Conservation (phyloP, 2,113 vertebrate species). For the Dermatemys mawii region DNA sequence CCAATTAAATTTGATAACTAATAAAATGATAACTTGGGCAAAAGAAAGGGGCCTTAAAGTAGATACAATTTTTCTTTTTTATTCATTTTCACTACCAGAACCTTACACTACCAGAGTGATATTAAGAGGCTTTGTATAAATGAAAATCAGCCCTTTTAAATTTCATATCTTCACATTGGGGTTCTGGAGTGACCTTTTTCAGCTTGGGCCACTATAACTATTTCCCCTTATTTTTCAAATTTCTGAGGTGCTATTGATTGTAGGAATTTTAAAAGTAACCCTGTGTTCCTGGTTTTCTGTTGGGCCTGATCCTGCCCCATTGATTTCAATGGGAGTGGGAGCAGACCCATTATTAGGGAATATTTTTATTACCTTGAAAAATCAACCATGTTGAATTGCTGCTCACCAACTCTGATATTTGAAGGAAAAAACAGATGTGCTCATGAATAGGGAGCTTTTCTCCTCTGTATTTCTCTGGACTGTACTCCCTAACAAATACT, state of each 20-base stretch:
- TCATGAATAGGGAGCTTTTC: background rate
- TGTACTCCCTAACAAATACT: background rate
- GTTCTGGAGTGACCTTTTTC: background rate
- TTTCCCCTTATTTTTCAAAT: background rate
- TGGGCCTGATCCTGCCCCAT: background rate
- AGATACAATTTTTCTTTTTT: background rate
- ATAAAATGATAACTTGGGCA: background rate
- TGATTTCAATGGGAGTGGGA: background rate
- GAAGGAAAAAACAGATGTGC: background rate
- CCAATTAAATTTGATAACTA: background rate
- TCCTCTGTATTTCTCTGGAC: background rate
- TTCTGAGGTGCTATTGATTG: background rate
- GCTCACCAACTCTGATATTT: background rate
- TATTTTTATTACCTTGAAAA: background rate
- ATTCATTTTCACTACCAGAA: background rate
- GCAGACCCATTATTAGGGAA: background rate
- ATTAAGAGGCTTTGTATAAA: background rate
- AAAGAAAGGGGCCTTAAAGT: background rate
- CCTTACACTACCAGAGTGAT: background rate
- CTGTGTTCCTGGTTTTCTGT: background rate
- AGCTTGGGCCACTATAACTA: background rate
- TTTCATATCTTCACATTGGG: rapidly evolving
- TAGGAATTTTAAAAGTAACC: background rate
- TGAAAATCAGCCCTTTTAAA: background rate
- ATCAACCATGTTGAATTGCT: background rate